phyloP scores from a whole-genome alignment of 2,888 invertebrate genomes.

The Macrophya alboannulata region DNA sequence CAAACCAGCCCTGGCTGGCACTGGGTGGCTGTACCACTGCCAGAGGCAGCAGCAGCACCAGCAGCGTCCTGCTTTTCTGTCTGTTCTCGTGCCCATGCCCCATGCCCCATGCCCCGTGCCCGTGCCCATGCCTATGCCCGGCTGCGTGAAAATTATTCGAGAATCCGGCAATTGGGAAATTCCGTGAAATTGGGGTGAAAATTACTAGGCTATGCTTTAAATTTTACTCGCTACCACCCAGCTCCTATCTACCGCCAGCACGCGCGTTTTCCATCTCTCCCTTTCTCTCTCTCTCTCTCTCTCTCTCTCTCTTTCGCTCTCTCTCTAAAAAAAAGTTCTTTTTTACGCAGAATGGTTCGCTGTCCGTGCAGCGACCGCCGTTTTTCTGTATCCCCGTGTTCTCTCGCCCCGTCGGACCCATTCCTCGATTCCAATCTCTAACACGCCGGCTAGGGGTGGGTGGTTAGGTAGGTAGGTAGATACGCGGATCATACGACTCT shows the following conservation, averaged over 20 bases:
- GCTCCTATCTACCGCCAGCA: slow-evolving; percentile 55
- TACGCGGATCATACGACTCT: slow-evolving; percentile 19
- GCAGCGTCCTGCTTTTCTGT: slow-evolving; percentile 35
- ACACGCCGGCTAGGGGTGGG: background rate
- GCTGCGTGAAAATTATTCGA: slow-evolving; percentile 63
- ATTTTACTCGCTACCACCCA: slow-evolving; percentile 60
- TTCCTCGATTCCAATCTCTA: slow-evolving; percentile 36
- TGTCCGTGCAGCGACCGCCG: slow-evolving; percentile 9
- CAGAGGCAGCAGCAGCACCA: background rate
- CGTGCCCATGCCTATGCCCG: slow-evolving; percentile 22
- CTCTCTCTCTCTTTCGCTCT: slow-evolving; percentile 38
- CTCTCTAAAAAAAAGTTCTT: slow-evolving; percentile 50
- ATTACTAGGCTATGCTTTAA: slow-evolving; percentile 64
- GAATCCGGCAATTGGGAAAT: slow-evolving; percentile 66
- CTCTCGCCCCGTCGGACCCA: slow-evolving; percentile 34
- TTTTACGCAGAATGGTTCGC: slow-evolving; percentile 42
- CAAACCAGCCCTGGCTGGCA: slow-evolving; percentile 36
- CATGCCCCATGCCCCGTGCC: background rate
- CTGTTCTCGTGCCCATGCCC: background rate
- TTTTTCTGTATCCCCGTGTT: slow-evolving; percentile 12
- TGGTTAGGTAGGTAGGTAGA: background rate
- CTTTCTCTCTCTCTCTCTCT: slow-evolving; percentile 33
- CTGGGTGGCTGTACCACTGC: slow-evolving; percentile 33
- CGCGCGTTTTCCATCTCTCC: slow-evolving; percentile 44
- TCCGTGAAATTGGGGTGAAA: slow-evolving; percentile 68